phyloP scores from a whole-genome alignment of 2,113 vertebrate genomes.

The Ploceus nigricollis region DNA sequence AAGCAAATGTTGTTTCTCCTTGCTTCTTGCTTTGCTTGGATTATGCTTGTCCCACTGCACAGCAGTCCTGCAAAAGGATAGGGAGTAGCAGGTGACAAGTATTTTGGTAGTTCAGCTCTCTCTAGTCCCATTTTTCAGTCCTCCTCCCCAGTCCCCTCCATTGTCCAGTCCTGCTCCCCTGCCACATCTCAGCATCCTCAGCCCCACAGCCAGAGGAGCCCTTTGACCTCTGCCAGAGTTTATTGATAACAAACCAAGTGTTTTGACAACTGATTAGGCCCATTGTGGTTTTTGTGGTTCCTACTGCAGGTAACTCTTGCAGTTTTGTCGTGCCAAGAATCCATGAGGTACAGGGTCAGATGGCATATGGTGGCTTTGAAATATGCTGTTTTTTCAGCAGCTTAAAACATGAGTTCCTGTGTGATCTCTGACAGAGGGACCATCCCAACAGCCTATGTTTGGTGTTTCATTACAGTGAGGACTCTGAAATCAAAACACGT shows the following conservation, averaged over 20 bases:
- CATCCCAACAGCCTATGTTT: accelerated
- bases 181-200: neutral
- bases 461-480: neutral
- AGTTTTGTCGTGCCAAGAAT: neutral
- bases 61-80: neutral
- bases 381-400: neutral
- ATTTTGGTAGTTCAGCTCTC: neutral
- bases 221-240: neutral
- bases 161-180: neutral
- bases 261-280: neutral
- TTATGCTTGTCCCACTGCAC: neutral
- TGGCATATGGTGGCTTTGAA: neutral
- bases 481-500: neutral
- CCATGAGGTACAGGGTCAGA: neutral
- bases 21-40: neutral
- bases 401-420: neutral
- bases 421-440: neutral
- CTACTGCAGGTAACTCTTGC: neutral
- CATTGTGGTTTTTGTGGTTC: neutral
- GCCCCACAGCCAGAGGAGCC: neutral
- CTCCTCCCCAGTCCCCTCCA: neutral
- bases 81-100: neutral
- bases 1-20: neutral
- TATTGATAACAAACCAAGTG: neutral
- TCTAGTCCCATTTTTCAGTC: neutral